Evolutionary conservation across 2,888 invertebrate species (phyloP), one percentile per base, ranked within the genome.

Genomic region (Acleris laterana): DNA sequence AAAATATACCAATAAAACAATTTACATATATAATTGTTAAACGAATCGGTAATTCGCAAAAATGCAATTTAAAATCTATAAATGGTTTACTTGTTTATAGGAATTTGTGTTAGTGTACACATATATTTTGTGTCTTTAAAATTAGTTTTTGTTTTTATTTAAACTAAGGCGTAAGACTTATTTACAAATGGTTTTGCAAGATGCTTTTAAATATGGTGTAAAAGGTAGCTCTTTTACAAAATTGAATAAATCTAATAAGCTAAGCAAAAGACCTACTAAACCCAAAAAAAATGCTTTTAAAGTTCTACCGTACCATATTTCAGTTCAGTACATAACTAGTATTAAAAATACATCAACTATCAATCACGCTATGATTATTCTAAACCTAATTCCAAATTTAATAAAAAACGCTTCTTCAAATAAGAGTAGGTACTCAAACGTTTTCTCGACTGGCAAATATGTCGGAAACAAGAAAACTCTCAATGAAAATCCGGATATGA

Each of bases 51-150:
- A 76, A 78, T 78, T 32, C 73, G 74, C 74, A 71, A 70, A 75
- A 77, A 72, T 64, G 48, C 42, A 63, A 72, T 77, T 79, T 74
- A 73, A 80, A 82, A 79, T 74, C 74, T 79, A 75, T 73, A 70
- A 72, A 76, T 70, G 74, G 77, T 79, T 78, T 80, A 76, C 87
- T 88, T 89, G 90, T 88, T 85, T 75, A 89, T 79, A 87, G 83
- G 92, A 91, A 92, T 92, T 92, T 92, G 92, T 92, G 92, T 91
- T 88, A 82, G 90, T 91, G 90, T 90, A 84, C 77, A 72, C 68
- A 71, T 77, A 44, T 61, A 60, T 56, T 50, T 56, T 38, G 28
- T 51, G 55, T 61, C 51, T 51, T 61, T 49, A 60, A 64, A 64
- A 60, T 17, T 42, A 28, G 60, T 61, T 28, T 50, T 22, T 11